A percentile compares a stretch with the other conserved stretches of the same genome.
Evolutionary conservation across 2,113 vertebrate species (phyloP).

Genomic region (Carlito syrichta): DNA sequence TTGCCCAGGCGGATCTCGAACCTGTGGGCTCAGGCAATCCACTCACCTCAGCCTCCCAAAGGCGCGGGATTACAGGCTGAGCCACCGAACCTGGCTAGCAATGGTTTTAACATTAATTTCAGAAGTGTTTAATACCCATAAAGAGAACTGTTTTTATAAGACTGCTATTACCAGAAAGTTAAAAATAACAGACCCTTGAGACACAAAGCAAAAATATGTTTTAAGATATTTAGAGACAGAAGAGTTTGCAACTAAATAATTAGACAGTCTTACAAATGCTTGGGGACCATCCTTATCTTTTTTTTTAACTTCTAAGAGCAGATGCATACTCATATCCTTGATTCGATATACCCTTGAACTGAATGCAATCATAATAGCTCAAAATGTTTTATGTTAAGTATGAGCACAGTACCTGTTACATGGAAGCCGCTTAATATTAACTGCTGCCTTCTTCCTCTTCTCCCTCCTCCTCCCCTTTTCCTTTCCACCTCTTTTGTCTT

Average conservation of each 20-base stretch:
- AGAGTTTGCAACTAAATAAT: not conserved
- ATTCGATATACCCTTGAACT: not conserved
- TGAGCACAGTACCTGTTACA: not conserved
- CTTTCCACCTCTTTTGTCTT: not conserved
- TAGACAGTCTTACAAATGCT: not conserved
- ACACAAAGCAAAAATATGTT: not conserved
- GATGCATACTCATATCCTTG: not conserved
- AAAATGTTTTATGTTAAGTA: not conserved
- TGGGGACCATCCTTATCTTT: not conserved
- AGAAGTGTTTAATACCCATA: not conserved
- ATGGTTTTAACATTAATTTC: conserved; percentile 26
- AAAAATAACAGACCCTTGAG: conserved; percentile 38
- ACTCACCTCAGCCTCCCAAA: too few species aligned
- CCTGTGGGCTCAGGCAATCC: too few species aligned
- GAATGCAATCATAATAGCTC: not conserved
- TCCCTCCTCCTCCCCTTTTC: not conserved
- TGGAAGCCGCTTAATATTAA: not conserved
- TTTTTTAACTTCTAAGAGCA: not conserved
- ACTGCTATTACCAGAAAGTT: not conserved
- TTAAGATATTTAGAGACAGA: conserved; percentile 10
- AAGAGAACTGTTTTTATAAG: not conserved
- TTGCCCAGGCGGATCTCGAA: too few species aligned
- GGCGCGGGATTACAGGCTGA: too few species aligned
- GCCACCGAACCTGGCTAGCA: too few species aligned
- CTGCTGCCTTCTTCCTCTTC: not conserved